These are phyloP conservation scores for Mico argentatus DNA, from an alignment of 2,797 vertebrate species.

Conservation along the genomic window DNA sequence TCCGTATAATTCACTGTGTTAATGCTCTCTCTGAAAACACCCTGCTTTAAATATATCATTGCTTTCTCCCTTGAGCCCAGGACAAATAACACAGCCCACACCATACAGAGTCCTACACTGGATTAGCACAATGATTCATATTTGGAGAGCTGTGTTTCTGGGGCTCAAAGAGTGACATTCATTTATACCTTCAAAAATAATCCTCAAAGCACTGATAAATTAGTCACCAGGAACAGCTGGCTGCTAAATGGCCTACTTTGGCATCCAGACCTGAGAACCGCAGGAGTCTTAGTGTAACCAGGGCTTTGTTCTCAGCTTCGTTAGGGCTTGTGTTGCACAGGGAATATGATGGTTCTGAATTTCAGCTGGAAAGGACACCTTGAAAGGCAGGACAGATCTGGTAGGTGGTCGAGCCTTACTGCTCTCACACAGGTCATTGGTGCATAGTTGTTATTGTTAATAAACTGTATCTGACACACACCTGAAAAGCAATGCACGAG, in stretches of 20 bases:
- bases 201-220: conserved; percentile 42
- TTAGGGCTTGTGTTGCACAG: neutral
- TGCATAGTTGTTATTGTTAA: neutral
- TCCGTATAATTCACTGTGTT: conserved; percentile 29
- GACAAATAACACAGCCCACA: conserved; percentile 43
- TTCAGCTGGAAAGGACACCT: neutral
- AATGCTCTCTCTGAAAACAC: conserved; percentile 34
- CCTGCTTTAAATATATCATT: conserved; percentile 57
- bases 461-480: neutral
- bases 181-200: conserved; percentile 60
- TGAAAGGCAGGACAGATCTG: neutral
- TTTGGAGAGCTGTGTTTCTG: conserved; percentile 53
- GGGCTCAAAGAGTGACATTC: conserved; percentile 58
- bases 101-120: neutral
- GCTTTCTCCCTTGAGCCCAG: conserved; percentile 40
- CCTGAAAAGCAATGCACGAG: accelerated
- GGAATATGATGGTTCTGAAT: neutral
- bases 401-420: neutral
- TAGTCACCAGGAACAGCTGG: conserved; percentile 30
- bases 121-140: conserved; percentile 63
- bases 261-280: neutral
- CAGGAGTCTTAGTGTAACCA: neutral
- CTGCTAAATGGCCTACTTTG: conserved; percentile 32
- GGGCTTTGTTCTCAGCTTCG: neutral
- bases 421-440: neutral